These are phyloP conservation scores for Apotomis betuletana DNA, from an alignment of 2,888 invertebrate genomes.

Conservation along the genomic window DNA sequence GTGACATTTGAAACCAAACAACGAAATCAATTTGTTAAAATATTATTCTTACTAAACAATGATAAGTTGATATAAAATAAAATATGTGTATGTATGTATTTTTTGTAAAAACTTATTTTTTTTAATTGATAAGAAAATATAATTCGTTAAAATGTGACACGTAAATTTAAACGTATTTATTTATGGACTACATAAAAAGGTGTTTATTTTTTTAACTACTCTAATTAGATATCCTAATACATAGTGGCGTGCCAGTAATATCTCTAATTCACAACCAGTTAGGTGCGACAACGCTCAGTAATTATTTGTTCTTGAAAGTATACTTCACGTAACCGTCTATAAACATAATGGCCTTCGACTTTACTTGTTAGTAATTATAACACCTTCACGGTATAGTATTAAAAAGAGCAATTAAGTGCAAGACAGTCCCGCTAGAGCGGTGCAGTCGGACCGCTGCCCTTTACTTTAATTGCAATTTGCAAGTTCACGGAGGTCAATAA, in stretches of 20 bases:
- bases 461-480: conserved; percentile 37
- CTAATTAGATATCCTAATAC: too few relatives aligned
- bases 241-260: background rate
- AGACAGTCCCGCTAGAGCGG: conserved; percentile 22
- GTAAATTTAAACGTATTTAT: too few relatives aligned
- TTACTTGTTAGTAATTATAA: conserved; percentile 25
- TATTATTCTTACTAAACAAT: too few relatives aligned
- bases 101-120: too few relatives aligned
- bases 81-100: too few relatives aligned
- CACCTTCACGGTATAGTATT: conserved; percentile 25
- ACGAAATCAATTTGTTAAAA: too few relatives aligned
- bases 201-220: too few relatives aligned
- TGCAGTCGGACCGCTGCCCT: conserved; percentile 24
- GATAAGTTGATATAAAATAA: too few relatives aligned
- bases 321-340: conserved; percentile 8
- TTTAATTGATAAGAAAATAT: too few relatives aligned
- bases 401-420: conserved; percentile 31
- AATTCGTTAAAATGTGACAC: too few relatives aligned
- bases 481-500: conserved; percentile 25
- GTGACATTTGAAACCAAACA: too few relatives aligned
- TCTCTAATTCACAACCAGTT: background rate
- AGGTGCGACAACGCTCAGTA: background rate
- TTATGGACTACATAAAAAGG: too few relatives aligned
- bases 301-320: conserved; percentile 8
- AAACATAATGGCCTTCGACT: conserved; percentile 13